Conservation (phyloP, 2,888 invertebrate genomes). For the Periphyllus acericola region DNA sequence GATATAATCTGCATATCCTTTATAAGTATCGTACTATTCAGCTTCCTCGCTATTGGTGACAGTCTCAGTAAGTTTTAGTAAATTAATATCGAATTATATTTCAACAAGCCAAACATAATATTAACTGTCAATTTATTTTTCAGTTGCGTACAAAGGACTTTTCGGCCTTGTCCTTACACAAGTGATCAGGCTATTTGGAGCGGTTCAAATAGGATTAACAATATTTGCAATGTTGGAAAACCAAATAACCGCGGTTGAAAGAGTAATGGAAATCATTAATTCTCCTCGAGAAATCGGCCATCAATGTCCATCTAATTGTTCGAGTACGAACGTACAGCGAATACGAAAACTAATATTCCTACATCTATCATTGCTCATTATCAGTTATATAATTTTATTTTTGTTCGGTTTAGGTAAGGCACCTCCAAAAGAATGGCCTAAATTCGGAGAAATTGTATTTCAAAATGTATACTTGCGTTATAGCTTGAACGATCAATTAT, state of each 20-base stretch:
- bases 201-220: background rate
- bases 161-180: background rate
- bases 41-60: background rate
- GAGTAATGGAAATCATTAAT: slow-evolving; percentile 67
- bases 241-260: slow-evolving; percentile 90
- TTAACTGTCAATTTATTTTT: background rate
- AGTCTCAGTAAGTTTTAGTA: background rate
- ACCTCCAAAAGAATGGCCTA: background rate
- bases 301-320: too few relatives aligned
- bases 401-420: too few relatives aligned
- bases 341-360: too few relatives aligned
- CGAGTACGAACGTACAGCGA: too few relatives aligned
- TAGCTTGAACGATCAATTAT: background rate
- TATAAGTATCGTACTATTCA: background rate
- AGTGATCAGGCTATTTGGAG: background rate
- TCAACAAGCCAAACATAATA: background rate
- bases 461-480: background rate
- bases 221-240: slow-evolving; percentile 73
- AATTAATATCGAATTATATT: too few relatives aligned
- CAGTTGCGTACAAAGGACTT: background rate
- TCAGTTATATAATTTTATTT: too few relatives aligned
- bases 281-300: background rate
- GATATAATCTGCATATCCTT: slow-evolving; percentile 71
- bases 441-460: background rate
- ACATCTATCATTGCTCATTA: too few relatives aligned